Conservation (phyloP, 2,113 vertebrate genomes). For the Andinoacara biseriatus region DNA sequence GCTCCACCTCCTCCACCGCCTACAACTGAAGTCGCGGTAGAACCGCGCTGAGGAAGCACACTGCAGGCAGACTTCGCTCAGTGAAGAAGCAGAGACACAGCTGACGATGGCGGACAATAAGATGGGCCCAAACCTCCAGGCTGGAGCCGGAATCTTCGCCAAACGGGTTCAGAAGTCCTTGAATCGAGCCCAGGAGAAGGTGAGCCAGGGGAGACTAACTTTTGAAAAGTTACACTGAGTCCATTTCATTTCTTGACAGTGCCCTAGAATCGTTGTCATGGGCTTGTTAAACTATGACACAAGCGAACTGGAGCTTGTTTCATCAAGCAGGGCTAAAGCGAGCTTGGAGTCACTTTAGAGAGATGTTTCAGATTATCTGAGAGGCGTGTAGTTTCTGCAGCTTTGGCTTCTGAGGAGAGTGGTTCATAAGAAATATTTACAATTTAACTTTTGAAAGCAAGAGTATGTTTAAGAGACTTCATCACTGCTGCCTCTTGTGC, state of each 20-base stretch:
- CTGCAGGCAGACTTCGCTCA: not conserved
- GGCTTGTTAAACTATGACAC: not conserved
- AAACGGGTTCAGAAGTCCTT: slow-evolving; percentile 91
- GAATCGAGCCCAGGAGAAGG: slow-evolving; percentile 95
- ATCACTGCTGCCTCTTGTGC: not conserved
- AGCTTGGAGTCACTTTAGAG: not conserved
- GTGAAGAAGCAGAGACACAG: not conserved
- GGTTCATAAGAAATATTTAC: too few relatives aligned
- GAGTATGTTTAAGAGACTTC: rapidly evolving
- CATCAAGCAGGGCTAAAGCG: not conserved
- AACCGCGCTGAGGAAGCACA: slow-evolving; percentile 30
- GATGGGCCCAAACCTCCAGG: slow-evolving; percentile 78
- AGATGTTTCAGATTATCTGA: not conserved
- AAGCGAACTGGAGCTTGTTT: not conserved
- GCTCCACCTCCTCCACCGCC: slow-evolving; percentile 60
- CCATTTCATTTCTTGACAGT: not conserved
- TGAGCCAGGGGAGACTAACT: slow-evolving; percentile 48
- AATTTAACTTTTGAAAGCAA: not conserved
- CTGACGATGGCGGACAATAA: slow-evolving; percentile 89
- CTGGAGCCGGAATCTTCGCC: slow-evolving; percentile 88
- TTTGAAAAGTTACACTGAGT: not conserved
- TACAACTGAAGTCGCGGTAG: not conserved
- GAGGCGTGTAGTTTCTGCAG: not conserved
- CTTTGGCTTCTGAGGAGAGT: not conserved
- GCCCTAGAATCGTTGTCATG: too few relatives aligned